Percentiles rank a stretch among this genome's conserved stretches.
phyloP scores from a whole-genome alignment of 2,113 vertebrate genomes.

The Pteruthius melanotis region DNA sequence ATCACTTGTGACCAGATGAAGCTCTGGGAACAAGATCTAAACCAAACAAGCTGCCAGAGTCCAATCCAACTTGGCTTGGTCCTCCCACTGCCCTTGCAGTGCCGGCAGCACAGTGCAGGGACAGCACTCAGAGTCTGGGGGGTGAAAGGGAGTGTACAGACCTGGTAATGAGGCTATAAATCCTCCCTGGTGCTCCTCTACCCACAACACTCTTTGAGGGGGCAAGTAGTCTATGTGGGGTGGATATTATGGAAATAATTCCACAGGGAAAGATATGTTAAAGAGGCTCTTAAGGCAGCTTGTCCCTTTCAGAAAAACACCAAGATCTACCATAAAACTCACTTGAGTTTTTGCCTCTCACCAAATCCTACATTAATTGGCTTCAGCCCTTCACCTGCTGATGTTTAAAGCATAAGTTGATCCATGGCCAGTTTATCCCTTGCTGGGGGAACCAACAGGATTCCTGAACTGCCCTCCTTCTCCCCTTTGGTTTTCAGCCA shows the following conservation, averaged over 20 bases:
- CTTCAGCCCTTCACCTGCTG: not conserved
- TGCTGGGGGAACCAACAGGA: accelerated
- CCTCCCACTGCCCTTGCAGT: accelerated
- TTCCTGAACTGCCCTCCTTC: not conserved
- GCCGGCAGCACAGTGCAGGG: not conserved
- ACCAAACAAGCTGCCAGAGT: not conserved
- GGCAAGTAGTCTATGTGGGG: too few species aligned
- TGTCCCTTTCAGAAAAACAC: not conserved
- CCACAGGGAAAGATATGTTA: not conserved
- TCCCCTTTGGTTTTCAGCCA: not conserved
- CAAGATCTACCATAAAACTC: not conserved
- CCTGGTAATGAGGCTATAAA: accelerated
- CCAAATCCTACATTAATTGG: not conserved
- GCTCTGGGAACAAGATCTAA: not conserved
- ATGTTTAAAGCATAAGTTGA: not conserved
- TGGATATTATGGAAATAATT: not conserved
- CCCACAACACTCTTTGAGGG: not conserved
- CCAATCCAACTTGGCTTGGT: not conserved
- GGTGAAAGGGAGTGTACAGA: not conserved
- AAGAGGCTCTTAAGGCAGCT: not conserved
- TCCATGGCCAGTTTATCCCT: not conserved
- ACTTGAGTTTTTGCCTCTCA: not conserved
- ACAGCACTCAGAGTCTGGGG: not conserved
- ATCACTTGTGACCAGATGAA: not conserved
- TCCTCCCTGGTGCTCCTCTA: not conserved